phyloP scores from a whole-genome alignment of 2,888 invertebrate genomes.

The Trimorus sp. region DNA sequence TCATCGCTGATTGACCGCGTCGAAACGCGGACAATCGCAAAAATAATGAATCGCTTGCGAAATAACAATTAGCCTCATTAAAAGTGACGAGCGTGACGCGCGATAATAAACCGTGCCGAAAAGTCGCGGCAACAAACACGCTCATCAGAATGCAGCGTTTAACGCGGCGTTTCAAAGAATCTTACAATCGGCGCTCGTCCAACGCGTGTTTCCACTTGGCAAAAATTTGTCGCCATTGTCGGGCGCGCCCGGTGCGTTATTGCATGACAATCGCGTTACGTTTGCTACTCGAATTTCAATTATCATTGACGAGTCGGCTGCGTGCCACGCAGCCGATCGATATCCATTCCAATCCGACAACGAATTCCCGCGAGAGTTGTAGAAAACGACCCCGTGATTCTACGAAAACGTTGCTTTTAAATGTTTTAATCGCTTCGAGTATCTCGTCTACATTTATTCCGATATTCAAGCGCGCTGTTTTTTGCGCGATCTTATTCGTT shows the following conservation, averaged over 20 bases:
- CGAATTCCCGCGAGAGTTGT: slow-evolving; percentile 60
- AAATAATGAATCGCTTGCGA: neutral
- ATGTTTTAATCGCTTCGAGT: slow-evolving; percentile 45
- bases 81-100: neutral
- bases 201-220: slow-evolving; percentile 22
- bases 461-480: slow-evolving; percentile 21
- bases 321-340: slow-evolving; percentile 73
- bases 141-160: too few species aligned
- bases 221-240: slow-evolving; percentile 45
- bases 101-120: too few species aligned
- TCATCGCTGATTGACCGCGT: slow-evolving; percentile 7
- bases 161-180: slow-evolving; percentile 16
- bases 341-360: slow-evolving; percentile 75
- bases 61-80: slow-evolving; percentile 11
- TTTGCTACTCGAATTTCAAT: slow-evolving; percentile 74
- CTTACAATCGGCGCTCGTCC: slow-evolving; percentile 26
- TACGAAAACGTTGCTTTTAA: slow-evolving; percentile 47
- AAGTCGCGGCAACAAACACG: too few species aligned
- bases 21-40: too few species aligned
- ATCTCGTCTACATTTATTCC: slow-evolving; percentile 35
- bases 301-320: slow-evolving; percentile 70
- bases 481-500: slow-evolving; percentile 32
- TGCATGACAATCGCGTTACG: slow-evolving; percentile 73
- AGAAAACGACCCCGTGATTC: slow-evolving; percentile 46
- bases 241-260: slow-evolving; percentile 63